Evolutionary conservation across 2,888 invertebrate genomes (phyloP), one percentile per base, ranked within the genome.

Genomic region (Dryococelus australis): DNA sequence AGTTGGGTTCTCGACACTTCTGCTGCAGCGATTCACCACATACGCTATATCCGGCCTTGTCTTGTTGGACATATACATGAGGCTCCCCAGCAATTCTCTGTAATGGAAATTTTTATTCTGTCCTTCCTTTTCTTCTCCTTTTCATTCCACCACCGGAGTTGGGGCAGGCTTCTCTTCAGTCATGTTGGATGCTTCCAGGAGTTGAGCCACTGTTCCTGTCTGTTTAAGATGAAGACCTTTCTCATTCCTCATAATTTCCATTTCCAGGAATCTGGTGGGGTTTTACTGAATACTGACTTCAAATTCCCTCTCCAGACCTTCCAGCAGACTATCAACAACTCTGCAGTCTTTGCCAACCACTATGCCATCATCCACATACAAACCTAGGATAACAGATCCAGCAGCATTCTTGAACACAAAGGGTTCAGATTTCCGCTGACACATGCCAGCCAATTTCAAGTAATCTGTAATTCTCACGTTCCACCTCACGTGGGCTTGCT

Each of bases 11-110:
- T 65, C 65, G 24, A 65, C 65, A 65, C 65, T 65, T 65, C 65
- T 65, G 65, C 65, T 65, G 65, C 65, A 65, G 65, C 65, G 65
- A n/a, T n/a, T n/a, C n/a, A n/a, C n/a, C n/a, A n/a, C n/a, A n/a
- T n/a, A n/a, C n/a, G n/a, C n/a, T n/a, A 65, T 65, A 65, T 65
- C 65, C 16, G 65, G 65, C 65, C 65, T 65, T 65, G 65, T 65
- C 65, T 65, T 65, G 24, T 65, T 65, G 65, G 65, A 65, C 65
- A 65, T 8, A 65, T 65, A 65, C 65, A 65, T 65, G 65, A 65
- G 65, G 16, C 65, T 65, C 65, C 65, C 65, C 16, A 65, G 24
- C 20, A 65, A 65, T 24, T 65, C 65, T 65, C 65, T 65, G 24
- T 65, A 65, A 20, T 8, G 65, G 16, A 65, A 65, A 20, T 5